Evolutionary conservation across 2,113 vertebrate genomes (phyloP), one percentile per base, ranked within the genome.

Genomic region (Rhinolophus sinicus): DNA sequence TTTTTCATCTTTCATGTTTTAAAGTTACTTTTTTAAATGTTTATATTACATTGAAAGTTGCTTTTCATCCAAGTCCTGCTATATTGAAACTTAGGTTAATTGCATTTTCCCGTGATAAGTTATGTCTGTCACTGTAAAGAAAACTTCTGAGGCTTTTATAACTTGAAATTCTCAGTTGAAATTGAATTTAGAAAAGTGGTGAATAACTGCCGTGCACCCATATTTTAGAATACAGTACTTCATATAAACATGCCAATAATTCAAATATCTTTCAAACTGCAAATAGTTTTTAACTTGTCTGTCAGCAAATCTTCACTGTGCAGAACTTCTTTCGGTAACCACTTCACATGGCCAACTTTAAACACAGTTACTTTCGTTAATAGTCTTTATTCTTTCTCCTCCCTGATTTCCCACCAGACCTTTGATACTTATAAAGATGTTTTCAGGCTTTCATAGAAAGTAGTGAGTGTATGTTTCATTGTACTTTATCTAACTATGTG

Each of bases 151-250:
- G 44, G 11, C n/a, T 90, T 83, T 93, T 72, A 18, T 70, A 65
- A 77, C 40, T 73, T 77, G 22, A 86, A 93, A 85, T 47, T 85
- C 24, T 84, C 30, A 52, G 24, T 90, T 90, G 94, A 95, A 90
- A 67, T 72, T 85, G 35, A 82, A 50, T 88, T 86, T 88, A 70
- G 60, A 92, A 90, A 77, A 90, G 35, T 84, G 38, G 26, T 33
- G 15, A 86, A 72, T 94, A 80, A 80, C 16, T 50, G 12, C 6
- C 65, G 13, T 70, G 19, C 13, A 60, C 38, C 7, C 90, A 2
- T 54, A n/a, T 92, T 83, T 90, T 83, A 69, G 13, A 94, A 64
- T 90, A n/a, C 5, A 80, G 4, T 78, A 84, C n/a, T 86, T 94
- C 65, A 65, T 62, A 8, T 67, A 92, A 89, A 77, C 28, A 84